A percentile compares a stretch with the other conserved stretches of the same genome.
phyloP scores from a whole-genome alignment of 2,888 invertebrate genomes.

The Limenitis camilla region DNA sequence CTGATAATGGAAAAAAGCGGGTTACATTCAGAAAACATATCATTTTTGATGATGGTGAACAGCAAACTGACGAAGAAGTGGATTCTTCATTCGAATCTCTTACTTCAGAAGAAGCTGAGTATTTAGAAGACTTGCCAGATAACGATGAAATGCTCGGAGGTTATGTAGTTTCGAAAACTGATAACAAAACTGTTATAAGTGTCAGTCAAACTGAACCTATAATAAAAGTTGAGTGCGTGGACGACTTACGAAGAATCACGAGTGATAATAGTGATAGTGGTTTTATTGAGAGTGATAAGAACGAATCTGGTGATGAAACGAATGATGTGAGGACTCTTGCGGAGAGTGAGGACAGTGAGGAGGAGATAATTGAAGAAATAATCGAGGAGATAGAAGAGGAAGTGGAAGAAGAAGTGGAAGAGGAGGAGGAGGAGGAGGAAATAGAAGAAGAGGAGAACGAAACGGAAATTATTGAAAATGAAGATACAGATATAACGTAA shows the following conservation, averaged over 20 bases:
- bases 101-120: conserved; percentile 52
- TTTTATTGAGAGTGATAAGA: conserved; percentile 59
- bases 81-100: conserved; percentile 64
- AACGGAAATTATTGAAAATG: conserved; percentile 33
- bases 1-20: conserved; percentile 60
- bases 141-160: conserved; percentile 49
- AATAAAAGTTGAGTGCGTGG: conserved; percentile 44
- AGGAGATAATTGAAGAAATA: conserved; percentile 39
- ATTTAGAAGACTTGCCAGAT: conserved; percentile 50
- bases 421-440: conserved; percentile 10
- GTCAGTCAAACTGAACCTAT: conserved; percentile 37
- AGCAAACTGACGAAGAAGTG: conserved; percentile 62
- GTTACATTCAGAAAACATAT: conserved; percentile 68
- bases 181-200: conserved; percentile 54
- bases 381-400: conserved; percentile 48
- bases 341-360: conserved; percentile 34
- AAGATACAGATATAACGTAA: background rate
- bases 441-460: conserved; percentile 43
- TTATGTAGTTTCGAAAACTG: conserved; percentile 35
- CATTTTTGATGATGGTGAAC: conserved; percentile 69
- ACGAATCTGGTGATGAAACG: conserved; percentile 44
- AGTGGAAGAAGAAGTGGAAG: conserved; percentile 34
- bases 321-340: conserved; percentile 40
- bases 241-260: conserved; percentile 48
- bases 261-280: conserved; percentile 72